Conservation (phyloP, 1,140 invertebrate genomes). For the Drosophila auraria region DNA sequence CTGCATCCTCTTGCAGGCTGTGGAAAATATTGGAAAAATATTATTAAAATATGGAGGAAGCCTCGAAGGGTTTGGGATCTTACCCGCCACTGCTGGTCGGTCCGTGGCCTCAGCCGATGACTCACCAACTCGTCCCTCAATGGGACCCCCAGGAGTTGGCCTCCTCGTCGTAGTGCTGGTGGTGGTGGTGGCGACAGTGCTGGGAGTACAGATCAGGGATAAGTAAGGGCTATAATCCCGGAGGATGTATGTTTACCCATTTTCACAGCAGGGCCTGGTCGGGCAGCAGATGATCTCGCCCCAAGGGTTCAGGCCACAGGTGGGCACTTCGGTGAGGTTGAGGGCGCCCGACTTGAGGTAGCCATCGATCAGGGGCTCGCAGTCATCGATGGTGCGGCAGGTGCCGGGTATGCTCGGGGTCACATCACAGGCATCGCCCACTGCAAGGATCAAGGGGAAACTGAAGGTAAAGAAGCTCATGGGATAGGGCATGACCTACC, state of each 20-base stretch:
- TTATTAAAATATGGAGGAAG: too few relatives aligned
- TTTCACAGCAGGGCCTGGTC: constrained; percentile 41
- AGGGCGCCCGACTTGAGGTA: constrained; percentile 52
- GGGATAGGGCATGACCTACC: not conserved
- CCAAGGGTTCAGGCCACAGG: constrained; percentile 52
- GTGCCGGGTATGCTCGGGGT: constrained; percentile 37
- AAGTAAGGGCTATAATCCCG: not conserved
- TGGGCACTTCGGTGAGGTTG: constrained; percentile 41
- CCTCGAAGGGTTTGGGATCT: not conserved
- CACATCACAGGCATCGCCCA: constrained; percentile 48
- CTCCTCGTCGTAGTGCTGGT: constrained; percentile 4
- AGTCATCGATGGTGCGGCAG: constrained; percentile 42
- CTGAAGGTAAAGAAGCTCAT: not conserved
- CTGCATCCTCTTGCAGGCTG: constrained; percentile 54
- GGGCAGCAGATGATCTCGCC: constrained; percentile 80
- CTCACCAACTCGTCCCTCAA: constrained; percentile 16
- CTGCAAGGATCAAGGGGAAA: constrained; percentile 10
- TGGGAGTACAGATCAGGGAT: not conserved
- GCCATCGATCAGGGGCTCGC: constrained; percentile 47
- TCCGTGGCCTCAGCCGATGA: not conserved
- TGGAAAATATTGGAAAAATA: too few relatives aligned
- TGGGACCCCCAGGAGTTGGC: not conserved
- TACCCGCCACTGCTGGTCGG: constrained; percentile 20
- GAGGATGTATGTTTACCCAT: constrained; percentile 11
- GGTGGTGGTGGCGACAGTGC: not conserved